phyloP scores from a whole-genome alignment of 2,888 invertebrate genomes.

The Galeruca laticollis region DNA sequence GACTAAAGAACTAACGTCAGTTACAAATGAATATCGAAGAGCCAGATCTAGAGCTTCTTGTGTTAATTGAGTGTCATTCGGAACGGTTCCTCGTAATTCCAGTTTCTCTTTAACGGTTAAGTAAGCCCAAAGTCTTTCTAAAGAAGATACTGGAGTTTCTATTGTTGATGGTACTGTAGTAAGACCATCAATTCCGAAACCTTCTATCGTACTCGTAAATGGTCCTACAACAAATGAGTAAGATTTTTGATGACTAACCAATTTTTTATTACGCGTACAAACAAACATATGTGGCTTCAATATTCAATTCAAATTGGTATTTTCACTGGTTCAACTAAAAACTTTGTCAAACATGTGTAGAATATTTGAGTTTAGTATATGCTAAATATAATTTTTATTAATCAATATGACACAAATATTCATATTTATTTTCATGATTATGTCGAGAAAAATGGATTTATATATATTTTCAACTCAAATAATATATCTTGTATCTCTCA shows the following conservation, averaged over 20 bases:
- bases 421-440: too few species aligned
- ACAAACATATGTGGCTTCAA: too few species aligned
- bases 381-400: too few species aligned
- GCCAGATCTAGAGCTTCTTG: slow-evolving; percentile 71
- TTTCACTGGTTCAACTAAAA: too few species aligned
- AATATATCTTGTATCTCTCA: too few species aligned
- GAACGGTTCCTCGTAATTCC: slow-evolving; percentile 62
- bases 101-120: slow-evolving; percentile 74
- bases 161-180: slow-evolving; percentile 44
- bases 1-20: slow-evolving; percentile 75
- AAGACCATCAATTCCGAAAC: slow-evolving; percentile 7
- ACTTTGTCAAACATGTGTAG: too few species aligned
- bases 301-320: too few species aligned
- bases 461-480: too few species aligned
- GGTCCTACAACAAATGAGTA: slow-evolving; percentile 18
- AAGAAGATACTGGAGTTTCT: slow-evolving; percentile 49
- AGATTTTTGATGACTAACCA: not conserved
- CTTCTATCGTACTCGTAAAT: slow-evolving; percentile 2
- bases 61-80: slow-evolving; percentile 56
- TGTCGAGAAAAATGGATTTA: too few species aligned
- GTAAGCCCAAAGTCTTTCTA: slow-evolving; percentile 72
- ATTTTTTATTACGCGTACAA: not conserved
- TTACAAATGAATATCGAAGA: slow-evolving; percentile 72
- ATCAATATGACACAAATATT: too few species aligned
- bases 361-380: too few species aligned